phyloP scores from a whole-genome alignment of 2,888 invertebrate genomes.

The Phytoseiulus persimilis region DNA sequence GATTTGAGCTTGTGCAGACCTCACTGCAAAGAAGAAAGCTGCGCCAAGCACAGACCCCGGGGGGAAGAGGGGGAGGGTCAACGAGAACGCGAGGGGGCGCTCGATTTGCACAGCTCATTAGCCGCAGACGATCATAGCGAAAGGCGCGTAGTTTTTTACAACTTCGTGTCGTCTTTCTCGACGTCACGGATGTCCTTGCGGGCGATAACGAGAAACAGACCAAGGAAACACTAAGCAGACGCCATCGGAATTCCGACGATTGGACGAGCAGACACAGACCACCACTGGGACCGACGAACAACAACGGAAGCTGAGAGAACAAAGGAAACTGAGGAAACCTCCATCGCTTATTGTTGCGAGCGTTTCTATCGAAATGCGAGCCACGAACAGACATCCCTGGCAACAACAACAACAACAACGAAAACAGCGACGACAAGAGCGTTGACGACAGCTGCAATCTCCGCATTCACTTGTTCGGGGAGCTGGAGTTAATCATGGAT shows the following conservation, averaged over 20 bases:
- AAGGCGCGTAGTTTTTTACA: not conserved
- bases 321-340: not conserved
- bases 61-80: not conserved
- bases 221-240: not conserved
- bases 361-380: not conserved
- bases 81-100: not conserved
- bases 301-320: not conserved
- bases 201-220: not conserved
- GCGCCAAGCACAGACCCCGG: not conserved
- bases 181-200: not conserved
- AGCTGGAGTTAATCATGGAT: too few species aligned
- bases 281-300: not conserved
- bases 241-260: not conserved
- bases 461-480: not conserved
- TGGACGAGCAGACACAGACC: not conserved
- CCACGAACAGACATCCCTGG: not conserved
- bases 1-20: not conserved
- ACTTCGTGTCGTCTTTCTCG: not conserved
- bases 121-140: not conserved
- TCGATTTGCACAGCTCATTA: constrained; percentile 5
- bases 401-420: not conserved
- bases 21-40: not conserved
- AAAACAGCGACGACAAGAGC: not conserved
- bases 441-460: not conserved
- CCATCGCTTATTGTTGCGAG: not conserved